Evolutionary conservation across 1,140 invertebrate genomes (phyloP).

Genomic region (Maniola jurtina): DNA sequence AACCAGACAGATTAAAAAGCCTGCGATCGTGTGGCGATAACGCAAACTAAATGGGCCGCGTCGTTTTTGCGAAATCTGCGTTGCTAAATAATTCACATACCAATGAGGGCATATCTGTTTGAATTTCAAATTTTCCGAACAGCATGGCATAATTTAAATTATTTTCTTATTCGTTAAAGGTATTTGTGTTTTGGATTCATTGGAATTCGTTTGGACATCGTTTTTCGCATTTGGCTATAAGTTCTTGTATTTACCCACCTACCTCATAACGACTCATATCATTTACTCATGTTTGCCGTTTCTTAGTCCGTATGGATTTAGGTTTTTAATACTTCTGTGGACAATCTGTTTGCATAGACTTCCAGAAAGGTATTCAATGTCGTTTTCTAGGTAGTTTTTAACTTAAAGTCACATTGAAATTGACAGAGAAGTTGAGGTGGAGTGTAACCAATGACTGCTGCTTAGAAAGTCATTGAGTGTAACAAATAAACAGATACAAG

Average conservation of each 20-base stretch:
- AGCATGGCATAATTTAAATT: conserved; percentile 45
- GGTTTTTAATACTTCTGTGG: too few relatives aligned
- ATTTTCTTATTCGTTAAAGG: conserved; percentile 40
- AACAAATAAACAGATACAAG: too few relatives aligned
- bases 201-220: conserved; percentile 7
- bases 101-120: conserved; percentile 50
- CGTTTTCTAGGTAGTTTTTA: too few relatives aligned
- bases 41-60: conserved; percentile 51
- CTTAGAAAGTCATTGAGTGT: too few relatives aligned
- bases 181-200: conserved; percentile 28
- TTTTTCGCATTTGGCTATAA: neutral
- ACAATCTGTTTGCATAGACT: too few relatives aligned
- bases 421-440: too few relatives aligned
- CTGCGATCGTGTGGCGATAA: conserved; percentile 69
- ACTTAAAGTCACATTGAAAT: too few relatives aligned
- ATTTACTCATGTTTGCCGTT: too few relatives aligned
- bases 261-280: neutral
- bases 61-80: conserved; percentile 58
- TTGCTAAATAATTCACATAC: conserved; percentile 60
- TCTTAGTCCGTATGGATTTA: too few relatives aligned
- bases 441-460: too few relatives aligned
- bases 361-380: too few relatives aligned
- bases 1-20: conserved; percentile 57
- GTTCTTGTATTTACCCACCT: neutral
- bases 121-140: conserved; percentile 58